A percentile compares a stretch with the other conserved stretches of the same genome.
These are phyloP conservation scores for Cerceris rybyensis DNA, from an alignment of 2,888 invertebrate species.

Conservation along the genomic window DNA sequence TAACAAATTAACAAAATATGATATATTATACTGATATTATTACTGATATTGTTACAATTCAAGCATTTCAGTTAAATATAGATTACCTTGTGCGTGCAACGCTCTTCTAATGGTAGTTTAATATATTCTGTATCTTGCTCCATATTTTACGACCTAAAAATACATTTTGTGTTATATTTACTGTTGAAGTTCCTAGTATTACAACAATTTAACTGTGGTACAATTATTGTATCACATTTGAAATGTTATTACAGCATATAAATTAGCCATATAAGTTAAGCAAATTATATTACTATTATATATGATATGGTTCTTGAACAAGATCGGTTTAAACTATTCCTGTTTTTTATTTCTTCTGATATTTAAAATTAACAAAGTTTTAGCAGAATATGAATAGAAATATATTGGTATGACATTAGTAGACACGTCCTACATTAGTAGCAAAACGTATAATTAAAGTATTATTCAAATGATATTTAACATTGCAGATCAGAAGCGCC, in stretches of 20 bases:
- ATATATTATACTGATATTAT: conserved; percentile 3
- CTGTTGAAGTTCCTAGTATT: background rate
- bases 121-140: conserved; percentile 94
- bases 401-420: too few species aligned
- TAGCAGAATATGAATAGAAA: too few species aligned
- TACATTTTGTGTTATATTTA: background rate
- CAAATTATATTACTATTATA: too few species aligned
- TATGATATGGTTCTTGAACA: too few species aligned
- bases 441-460: background rate
- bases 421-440: too few species aligned
- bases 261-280: too few species aligned
- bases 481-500: background rate
- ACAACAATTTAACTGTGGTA: background rate
- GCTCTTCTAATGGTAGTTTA: conserved; percentile 94
- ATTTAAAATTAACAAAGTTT: too few species aligned
- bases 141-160: conserved; percentile 82
- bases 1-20: background rate
- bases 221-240: too few species aligned
- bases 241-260: too few species aligned
- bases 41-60: background rate
- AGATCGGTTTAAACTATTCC: too few species aligned
- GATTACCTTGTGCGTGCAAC: conserved; percentile 92
- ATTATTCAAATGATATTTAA: background rate
- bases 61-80: background rate
- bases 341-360: too few species aligned